Percentiles rank a stretch among this genome's conserved stretches.
Conservation (phyloP, 2,113 vertebrate genomes). For the Cheirogaleus medius region DNA sequence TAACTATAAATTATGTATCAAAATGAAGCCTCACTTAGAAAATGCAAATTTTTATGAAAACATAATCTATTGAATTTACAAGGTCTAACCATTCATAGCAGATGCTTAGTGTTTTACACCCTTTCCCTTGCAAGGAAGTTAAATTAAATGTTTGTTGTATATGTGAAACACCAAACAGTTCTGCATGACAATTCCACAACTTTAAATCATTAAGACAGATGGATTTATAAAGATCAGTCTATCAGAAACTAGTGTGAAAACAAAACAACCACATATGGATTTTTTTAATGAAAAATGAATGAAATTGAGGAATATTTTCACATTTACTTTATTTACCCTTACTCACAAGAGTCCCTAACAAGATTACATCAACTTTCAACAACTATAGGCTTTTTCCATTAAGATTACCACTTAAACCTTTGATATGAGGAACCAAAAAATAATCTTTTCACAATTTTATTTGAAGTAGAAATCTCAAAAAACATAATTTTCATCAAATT, state of each 20-base stretch:
- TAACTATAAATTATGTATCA: conserved; percentile 64
- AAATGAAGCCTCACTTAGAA: conserved; percentile 60
- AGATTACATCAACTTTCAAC: not conserved
- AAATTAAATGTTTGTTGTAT: conserved; percentile 54
- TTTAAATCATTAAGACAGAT: conserved; percentile 55
- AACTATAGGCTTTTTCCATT: not conserved
- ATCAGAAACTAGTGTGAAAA: conserved; percentile 52
- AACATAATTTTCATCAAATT: not conserved
- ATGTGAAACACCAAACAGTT: not conserved
- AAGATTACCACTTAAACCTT: not conserved
- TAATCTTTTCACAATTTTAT: conserved; percentile 1
- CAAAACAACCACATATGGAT: not conserved
- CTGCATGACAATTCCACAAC: not conserved
- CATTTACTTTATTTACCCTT: not conserved
- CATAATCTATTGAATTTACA: conserved; percentile 51
- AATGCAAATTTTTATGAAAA: conserved; percentile 50
- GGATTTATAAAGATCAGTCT: not conserved
- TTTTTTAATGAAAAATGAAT: conserved; percentile 27
- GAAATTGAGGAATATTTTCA: not conserved
- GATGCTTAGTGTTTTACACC: conserved; percentile 43
- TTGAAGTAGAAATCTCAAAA: not conserved
- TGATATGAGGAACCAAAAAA: not conserved
- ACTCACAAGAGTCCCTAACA: not conserved
- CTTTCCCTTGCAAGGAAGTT: conserved; percentile 51
- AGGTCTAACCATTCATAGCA: not conserved